Evolutionary conservation across 2,113 vertebrate genomes (phyloP).

Genomic region (Probosciger aterrimus): DNA sequence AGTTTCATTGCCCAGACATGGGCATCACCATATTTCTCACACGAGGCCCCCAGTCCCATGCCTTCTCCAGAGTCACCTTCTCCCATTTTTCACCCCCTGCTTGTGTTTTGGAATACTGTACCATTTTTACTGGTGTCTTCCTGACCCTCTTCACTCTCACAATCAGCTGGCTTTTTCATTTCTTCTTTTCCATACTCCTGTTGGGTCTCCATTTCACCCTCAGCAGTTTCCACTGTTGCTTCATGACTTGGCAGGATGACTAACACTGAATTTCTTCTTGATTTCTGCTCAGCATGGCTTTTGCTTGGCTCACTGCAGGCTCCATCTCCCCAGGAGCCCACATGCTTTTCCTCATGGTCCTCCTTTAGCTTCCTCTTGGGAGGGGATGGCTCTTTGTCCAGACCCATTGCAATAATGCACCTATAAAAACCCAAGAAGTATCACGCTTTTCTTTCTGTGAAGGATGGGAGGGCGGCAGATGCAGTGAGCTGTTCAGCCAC

Average conservation of each 20-base stretch:
- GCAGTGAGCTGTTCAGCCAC: neutral
- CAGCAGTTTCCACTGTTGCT: neutral
- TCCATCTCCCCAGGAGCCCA: neutral
- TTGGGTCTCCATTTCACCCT: neutral
- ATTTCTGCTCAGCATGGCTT: neutral
- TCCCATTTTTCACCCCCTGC: neutral
- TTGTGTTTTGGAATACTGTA: conserved; percentile 15
- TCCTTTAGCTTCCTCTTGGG: conserved; percentile 73
- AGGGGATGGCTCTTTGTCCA: conserved; percentile 83
- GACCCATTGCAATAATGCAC: conserved; percentile 87
- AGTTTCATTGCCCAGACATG: neutral
- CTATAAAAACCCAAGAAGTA: conserved; percentile 60
- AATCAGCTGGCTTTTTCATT: neutral
- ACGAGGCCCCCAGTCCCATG: neutral
- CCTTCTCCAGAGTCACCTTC: neutral
- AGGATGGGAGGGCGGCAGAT: neutral
- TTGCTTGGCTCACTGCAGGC: neutral
- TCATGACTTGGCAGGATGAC: neutral
- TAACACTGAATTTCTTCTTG: neutral
- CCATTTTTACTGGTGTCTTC: conserved; percentile 65
- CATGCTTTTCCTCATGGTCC: neutral
- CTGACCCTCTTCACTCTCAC: conserved; percentile 4
- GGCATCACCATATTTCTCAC: neutral
- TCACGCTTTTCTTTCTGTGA: neutral
- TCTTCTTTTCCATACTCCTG: conserved; percentile 4